Conservation (phyloP, 2,888 invertebrate species). For the Coremacera marginata region DNA sequence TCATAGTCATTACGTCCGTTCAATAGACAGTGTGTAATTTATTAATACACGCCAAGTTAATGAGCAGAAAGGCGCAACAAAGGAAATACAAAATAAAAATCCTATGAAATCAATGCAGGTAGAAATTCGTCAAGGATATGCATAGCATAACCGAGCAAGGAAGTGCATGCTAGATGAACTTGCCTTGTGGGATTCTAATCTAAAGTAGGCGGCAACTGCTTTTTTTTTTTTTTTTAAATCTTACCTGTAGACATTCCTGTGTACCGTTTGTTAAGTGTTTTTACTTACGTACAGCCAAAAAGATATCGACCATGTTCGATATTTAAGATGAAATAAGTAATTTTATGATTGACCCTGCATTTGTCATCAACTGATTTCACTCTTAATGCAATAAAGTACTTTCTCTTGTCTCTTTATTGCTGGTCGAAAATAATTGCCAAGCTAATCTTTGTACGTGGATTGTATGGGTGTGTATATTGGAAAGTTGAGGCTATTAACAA, state of each 20-base stretch:
- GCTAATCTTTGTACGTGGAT: too few relatives aligned
- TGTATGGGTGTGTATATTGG: too few relatives aligned
- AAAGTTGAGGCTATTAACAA: too few relatives aligned
- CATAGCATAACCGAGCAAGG: neutral
- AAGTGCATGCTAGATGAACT: conserved; percentile 10
- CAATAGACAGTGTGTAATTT: neutral
- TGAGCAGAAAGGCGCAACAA: conserved; percentile 8
- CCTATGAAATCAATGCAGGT: conserved; percentile 30
- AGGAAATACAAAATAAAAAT: neutral
- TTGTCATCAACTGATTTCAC: too few relatives aligned
- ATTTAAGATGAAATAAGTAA: too few relatives aligned
- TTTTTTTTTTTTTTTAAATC: neutral
- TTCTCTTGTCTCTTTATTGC: too few relatives aligned
- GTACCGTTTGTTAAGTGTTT: neutral
- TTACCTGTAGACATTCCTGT: neutral
- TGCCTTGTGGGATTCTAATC: neutral
- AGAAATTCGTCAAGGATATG: conserved; percentile 23
- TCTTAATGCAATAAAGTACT: too few relatives aligned
- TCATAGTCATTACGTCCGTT: too few relatives aligned
- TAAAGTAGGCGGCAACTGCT: neutral
- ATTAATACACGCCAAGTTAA: conserved; percentile 17
- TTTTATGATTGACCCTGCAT: too few relatives aligned
- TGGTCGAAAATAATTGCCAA: too few relatives aligned
- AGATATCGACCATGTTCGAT: neutral
- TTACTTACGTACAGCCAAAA: neutral